These are phyloP conservation scores for Chaetura pelagica DNA, from an alignment of 2,113 vertebrate species.

Conservation along the genomic window DNA sequence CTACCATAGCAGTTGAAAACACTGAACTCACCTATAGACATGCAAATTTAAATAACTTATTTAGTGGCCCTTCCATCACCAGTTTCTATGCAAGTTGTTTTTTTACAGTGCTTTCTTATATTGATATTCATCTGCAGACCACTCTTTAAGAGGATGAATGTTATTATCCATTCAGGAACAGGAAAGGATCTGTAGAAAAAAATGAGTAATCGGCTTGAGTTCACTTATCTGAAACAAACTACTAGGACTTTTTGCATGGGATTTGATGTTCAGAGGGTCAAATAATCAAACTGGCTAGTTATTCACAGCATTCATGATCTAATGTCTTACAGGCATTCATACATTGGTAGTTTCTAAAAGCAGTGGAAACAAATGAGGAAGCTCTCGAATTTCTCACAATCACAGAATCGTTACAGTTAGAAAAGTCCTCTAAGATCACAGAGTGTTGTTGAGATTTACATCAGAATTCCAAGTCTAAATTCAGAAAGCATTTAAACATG, in stretches of 20 bases:
- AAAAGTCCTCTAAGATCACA: too few relatives aligned
- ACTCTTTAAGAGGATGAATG: background rate
- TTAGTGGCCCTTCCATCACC: background rate
- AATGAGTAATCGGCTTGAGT: background rate
- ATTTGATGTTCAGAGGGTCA: background rate
- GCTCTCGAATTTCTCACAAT: too few relatives aligned
- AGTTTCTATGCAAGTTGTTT: background rate
- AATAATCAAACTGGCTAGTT: background rate
- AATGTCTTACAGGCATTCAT: background rate
- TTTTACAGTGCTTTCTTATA: background rate
- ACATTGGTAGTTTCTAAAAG: background rate
- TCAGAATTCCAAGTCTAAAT: background rate
- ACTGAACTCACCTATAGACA: background rate
- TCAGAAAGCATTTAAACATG: background rate
- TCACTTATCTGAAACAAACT: background rate
- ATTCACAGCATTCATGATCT: background rate
- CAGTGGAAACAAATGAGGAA: background rate
- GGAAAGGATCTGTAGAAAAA: background rate
- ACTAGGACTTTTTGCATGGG: background rate
- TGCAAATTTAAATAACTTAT: background rate
- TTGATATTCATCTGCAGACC: background rate
- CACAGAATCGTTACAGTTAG: too few relatives aligned
- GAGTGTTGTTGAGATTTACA: background rate
- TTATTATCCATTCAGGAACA: background rate
- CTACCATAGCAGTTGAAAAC: background rate